Conservation (phyloP, 1,140 invertebrate species). For the Drosophila seguyi region DNA sequence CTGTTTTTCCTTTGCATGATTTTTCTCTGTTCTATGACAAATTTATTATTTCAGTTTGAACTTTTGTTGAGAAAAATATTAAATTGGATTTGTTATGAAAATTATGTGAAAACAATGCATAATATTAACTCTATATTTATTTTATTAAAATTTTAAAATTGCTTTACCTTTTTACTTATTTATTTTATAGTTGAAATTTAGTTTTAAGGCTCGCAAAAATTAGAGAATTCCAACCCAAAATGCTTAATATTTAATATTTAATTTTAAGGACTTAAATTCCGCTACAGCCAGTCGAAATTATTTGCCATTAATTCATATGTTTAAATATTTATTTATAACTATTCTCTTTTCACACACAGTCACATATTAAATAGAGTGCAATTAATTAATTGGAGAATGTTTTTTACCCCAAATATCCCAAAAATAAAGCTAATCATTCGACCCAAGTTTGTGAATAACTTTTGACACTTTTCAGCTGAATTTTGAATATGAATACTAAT, state of each 20-base stretch:
- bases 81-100: conserved; percentile 11
- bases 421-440: conserved; percentile 39
- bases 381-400: conserved; percentile 19
- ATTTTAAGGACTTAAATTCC: background rate
- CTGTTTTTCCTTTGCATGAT: conserved; percentile 48
- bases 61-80: conserved; percentile 17
- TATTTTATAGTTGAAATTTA: conserved; percentile 39
- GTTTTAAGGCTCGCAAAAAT: conserved; percentile 41
- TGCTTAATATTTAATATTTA: conserved; percentile 25
- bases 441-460: conserved; percentile 8
- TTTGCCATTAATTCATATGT: conserved; percentile 25
- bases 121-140: conserved; percentile 37
- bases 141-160: conserved; percentile 7
- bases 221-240: conserved; percentile 74
- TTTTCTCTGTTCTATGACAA: conserved; percentile 40
- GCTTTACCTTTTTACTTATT: conserved; percentile 27
- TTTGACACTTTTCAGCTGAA: conserved; percentile 17
- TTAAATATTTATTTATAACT: conserved; percentile 39
- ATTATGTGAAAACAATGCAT: background rate
- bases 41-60: conserved; percentile 42
- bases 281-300: conserved; percentile 28
- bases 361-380: conserved; percentile 24
- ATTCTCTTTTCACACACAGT: conserved; percentile 13
- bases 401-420: conserved; percentile 20
- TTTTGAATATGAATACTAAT: conserved; percentile 5